A percentile compares a stretch with the other conserved stretches of the same genome.
Evolutionary conservation across 2,888 invertebrate genomes (phyloP).

Genomic region (Eurytoma adleriae): DNA sequence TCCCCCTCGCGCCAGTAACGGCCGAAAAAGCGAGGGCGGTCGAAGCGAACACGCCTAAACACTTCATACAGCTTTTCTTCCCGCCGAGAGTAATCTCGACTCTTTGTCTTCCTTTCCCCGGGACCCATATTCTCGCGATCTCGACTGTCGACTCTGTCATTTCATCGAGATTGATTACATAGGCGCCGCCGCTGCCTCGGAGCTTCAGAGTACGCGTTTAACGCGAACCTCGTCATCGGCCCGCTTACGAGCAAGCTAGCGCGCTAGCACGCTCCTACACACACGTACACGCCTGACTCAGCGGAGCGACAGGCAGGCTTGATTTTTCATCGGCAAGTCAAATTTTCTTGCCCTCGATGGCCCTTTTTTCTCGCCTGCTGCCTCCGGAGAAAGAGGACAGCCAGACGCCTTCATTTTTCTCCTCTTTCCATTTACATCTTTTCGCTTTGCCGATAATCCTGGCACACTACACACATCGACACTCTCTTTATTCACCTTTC

Average conservation of each 20-base stretch:
- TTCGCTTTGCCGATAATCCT: conserved; percentile 10
- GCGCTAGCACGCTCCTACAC: not conserved
- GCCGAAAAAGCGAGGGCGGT: not conserved
- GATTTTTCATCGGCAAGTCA: conserved; percentile 47
- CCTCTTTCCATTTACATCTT: not conserved
- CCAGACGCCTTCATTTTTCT: not conserved
- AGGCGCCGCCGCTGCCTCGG: not conserved
- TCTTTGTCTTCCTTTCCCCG: conserved; percentile 49
- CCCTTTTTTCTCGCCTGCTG: not conserved
- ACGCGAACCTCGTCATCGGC: not conserved
- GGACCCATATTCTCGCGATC: conserved; percentile 29
- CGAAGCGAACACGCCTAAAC: conserved; percentile 32
- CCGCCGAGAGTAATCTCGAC: conserved; percentile 47
- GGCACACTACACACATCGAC: not conserved
- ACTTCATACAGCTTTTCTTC: conserved; percentile 38
- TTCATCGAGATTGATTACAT: conserved; percentile 59
- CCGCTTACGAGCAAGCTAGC: not conserved
- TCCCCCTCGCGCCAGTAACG: not conserved
- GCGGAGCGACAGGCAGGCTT: not conserved
- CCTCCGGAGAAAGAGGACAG: not conserved
- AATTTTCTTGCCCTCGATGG: conserved; percentile 21
- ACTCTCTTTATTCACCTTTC: not conserved
- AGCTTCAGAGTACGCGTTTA: conserved; percentile 25
- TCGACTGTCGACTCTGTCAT: conserved; percentile 55
- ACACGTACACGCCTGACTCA: too few species aligned